phyloP scores from a whole-genome alignment of 2,797 vertebrate species.

The Sebastes hubbsi region DNA sequence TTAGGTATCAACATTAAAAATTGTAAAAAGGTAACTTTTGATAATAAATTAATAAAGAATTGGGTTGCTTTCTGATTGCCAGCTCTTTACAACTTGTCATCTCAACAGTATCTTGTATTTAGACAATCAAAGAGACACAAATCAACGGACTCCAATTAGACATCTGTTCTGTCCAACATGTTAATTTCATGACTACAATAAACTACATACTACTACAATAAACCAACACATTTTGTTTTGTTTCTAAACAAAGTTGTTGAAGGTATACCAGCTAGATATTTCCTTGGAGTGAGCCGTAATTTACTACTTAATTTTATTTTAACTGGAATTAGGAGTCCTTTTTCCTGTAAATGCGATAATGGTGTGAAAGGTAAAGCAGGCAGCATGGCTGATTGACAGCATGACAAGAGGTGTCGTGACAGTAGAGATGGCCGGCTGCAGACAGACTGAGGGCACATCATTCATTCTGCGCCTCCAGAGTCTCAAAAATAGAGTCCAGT shows the following conservation, averaged over 20 bases:
- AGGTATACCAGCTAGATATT: not conserved
- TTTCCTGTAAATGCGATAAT: not conserved
- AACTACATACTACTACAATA: not conserved
- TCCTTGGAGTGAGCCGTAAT: not conserved
- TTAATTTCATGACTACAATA: not conserved
- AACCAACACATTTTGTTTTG: not conserved
- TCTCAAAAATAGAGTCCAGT: conserved; percentile 75
- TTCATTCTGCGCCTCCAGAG: conserved; percentile 63
- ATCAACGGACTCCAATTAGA: not conserved
- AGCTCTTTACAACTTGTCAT: not conserved
- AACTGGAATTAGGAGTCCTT: not conserved
- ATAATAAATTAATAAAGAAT: not conserved
- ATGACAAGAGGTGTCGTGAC: conserved; percentile 11
- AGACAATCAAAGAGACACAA: not conserved
- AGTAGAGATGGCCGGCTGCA: conserved; percentile 6
- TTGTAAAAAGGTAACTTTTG: not conserved
- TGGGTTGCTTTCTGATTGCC: not conserved
- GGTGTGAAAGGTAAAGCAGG: not conserved
- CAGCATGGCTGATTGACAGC: conserved; percentile 20
- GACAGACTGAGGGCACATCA: conserved; percentile 50
- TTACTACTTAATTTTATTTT: not conserved
- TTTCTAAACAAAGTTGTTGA: not conserved
- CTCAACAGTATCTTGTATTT: not conserved
- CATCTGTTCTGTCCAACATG: not conserved
- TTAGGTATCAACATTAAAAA: not conserved